Conservation (phyloP, 1,140 invertebrate species). For the Lordiphosa collinella region DNA sequence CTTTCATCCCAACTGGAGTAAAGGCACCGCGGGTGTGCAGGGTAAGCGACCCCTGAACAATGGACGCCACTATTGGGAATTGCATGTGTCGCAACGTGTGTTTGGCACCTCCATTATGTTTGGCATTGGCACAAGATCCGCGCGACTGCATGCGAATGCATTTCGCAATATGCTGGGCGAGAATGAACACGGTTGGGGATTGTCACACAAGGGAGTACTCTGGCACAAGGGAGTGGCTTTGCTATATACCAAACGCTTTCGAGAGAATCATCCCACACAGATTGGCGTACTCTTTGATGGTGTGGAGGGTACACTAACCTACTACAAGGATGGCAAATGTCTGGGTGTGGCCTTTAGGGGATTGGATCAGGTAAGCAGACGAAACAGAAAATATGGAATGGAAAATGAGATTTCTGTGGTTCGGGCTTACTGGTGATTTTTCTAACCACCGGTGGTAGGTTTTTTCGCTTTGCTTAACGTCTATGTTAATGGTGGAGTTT, state of each 20-base stretch:
- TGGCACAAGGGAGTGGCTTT: constrained; percentile 85
- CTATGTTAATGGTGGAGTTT: too few species aligned
- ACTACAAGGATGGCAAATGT: constrained; percentile 85
- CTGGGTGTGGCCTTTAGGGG: constrained; percentile 83
- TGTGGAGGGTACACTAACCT: constrained; percentile 85
- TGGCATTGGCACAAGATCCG: constrained; percentile 84
- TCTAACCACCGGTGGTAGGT: too few species aligned
- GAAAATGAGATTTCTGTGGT: too few species aligned
- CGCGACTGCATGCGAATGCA: constrained; percentile 83
- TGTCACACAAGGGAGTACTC: constrained; percentile 87
- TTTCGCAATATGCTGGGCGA: constrained; percentile 87
- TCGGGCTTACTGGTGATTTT: too few species aligned
- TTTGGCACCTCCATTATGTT: constrained; percentile 91
- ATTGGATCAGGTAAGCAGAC: constrained; percentile 80
- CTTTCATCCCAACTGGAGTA: constrained; percentile 89
- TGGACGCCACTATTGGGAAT: constrained; percentile 86
- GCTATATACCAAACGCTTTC: constrained; percentile 85
- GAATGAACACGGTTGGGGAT: constrained; percentile 86
- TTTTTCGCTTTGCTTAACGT: too few species aligned
- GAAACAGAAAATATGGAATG: too few species aligned
- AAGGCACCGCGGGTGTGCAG: constrained; percentile 86
- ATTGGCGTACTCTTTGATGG: constrained; percentile 86
- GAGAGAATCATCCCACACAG: constrained; percentile 85
- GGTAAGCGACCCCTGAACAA: constrained; percentile 84
- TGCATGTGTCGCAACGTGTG: constrained; percentile 84